Evolutionary conservation across 1,140 invertebrate species (phyloP), one percentile per base, ranked within the genome.

Genomic region (Heliconius congener): DNA sequence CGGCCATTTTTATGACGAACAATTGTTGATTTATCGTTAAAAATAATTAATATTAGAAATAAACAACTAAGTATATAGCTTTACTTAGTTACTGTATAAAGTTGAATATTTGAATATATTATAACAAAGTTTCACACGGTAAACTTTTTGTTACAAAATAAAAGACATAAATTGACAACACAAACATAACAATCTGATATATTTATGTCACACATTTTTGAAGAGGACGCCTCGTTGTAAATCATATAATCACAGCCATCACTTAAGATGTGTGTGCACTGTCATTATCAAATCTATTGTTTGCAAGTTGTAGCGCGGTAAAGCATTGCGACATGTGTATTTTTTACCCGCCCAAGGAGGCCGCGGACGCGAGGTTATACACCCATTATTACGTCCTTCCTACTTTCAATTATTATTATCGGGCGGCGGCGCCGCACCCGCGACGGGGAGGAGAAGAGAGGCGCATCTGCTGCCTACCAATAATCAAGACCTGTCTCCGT

Each of bases 401-500:
- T 94, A 94, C 93, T 94, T 94, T 93, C 93, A 93, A 93, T 93
- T 94, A 93, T 94, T 94, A 93, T 94, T 93, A 93, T 93, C 93
- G 93, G 91, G 93, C 91, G 91, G 91, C 87, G 86, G 91, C 90
- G 87, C 90, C 91, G 91, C 89, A 91, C 93, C 91, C 91, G 92
- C 90, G 91, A 88, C 88, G 91, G 93, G 91, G 93, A 93, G 93
- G 91, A 93, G 91, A 88, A 92, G 91, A 94, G 91, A 93, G 90
- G 91, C 91, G 90, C 93, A 93, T 91, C 93, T 94, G 93, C 93
- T 94, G 91, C 91, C 93, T 94, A 94, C 93, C 93, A 94, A 94
- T 94, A 94, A 94, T 94, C 93, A 92, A 93, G 91, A 93, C 89
- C 87, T 90, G 89, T 90, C 90, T 87, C 77, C 70, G 81, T 77